Percentiles rank a stretch among this genome's conserved stretches.
Conservation (phyloP, 1,140 invertebrate genomes). For the Meloidogyne floridensis region DNA sequence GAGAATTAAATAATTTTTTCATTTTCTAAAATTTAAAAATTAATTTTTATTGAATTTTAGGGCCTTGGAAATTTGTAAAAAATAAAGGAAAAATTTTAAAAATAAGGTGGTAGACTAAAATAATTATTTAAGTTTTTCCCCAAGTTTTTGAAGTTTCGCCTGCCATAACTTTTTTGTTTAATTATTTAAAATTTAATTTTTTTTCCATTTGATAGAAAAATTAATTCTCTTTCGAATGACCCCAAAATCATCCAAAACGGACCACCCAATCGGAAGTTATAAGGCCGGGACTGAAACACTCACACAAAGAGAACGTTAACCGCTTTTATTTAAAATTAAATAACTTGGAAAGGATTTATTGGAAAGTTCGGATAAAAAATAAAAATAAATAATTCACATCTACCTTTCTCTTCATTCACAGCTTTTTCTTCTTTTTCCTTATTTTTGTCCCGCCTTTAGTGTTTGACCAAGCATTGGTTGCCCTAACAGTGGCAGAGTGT, state of each 20-base stretch:
- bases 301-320: background rate
- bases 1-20: background rate
- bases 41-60: too few relatives aligned
- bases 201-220: background rate
- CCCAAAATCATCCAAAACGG: background rate
- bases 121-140: background rate
- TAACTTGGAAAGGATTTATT: background rate
- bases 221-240: slow-evolving; percentile 6
- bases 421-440: background rate
- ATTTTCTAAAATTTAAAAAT: background rate
- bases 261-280: background rate
- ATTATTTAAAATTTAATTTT: background rate
- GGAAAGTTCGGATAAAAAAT: background rate
- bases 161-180: background rate
- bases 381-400: background rate
- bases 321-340: background rate
- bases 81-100: too few relatives aligned
- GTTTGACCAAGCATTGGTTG: background rate
- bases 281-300: background rate
- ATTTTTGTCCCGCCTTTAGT: background rate
- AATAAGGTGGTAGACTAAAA: too few relatives aligned
- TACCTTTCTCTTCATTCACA: slow-evolving; percentile 1
- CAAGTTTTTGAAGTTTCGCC: background rate
- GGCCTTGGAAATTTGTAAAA: too few relatives aligned
- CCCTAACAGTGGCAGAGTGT: background rate